These are phyloP conservation scores for Drosophila kanapiae DNA, from an alignment of 1,140 invertebrate species.

Conservation along the genomic window DNA sequence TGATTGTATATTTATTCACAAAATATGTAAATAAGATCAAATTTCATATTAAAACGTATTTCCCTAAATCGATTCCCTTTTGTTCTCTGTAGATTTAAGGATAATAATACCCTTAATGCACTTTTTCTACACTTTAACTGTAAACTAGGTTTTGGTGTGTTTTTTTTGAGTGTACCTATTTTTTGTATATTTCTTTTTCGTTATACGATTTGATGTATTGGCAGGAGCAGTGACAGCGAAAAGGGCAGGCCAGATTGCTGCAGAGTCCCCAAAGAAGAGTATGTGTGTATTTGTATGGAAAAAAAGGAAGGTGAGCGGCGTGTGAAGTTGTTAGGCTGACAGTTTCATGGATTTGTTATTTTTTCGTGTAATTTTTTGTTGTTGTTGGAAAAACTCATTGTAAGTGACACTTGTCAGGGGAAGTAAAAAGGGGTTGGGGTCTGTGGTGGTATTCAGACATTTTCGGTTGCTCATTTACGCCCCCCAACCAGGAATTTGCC, in stretches of 20 bases:
- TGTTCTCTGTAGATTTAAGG: neutral
- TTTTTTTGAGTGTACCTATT: conserved; percentile 8
- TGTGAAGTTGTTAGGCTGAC: conserved; percentile 49
- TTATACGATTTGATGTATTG: conserved; percentile 68
- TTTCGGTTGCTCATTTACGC: conserved; percentile 49
- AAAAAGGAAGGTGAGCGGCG: conserved; percentile 42
- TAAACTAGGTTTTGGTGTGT: neutral
- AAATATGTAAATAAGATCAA: neutral
- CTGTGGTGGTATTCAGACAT: conserved; percentile 24
- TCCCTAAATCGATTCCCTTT: neutral
- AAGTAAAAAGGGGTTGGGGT: conserved; percentile 1
- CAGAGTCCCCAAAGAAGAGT: conserved; percentile 15
- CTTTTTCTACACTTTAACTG: neutral
- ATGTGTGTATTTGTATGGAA: too few species aligned
- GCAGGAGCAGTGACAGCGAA: conserved; percentile 48
- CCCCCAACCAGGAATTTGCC: conserved; percentile 49
- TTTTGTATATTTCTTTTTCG: conserved; percentile 3
- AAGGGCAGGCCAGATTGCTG: conserved; percentile 27
- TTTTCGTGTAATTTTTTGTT: conserved; percentile 17
- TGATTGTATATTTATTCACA: neutral
- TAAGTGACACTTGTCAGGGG: conserved; percentile 67
- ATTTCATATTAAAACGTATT: neutral
- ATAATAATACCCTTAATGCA: neutral
- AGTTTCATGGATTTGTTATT: conserved; percentile 42
- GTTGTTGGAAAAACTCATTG: conserved; percentile 59